Evolutionary conservation across 2,888 invertebrate genomes (phyloP), one percentile per base, ranked within the genome.

Genomic region (Stenodema calcarata): DNA sequence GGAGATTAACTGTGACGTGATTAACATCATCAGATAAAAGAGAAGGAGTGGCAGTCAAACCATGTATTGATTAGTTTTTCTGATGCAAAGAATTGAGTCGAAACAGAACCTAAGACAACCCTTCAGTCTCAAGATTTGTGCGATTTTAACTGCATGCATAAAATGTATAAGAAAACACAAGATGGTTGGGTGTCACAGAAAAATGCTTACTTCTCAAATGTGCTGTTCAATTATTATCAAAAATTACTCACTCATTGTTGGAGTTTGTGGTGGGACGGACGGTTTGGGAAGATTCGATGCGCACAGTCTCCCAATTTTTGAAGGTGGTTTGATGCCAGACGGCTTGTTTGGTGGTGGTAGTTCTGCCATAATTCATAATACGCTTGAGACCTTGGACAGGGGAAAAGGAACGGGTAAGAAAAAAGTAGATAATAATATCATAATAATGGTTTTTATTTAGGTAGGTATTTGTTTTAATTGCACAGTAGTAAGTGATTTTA

Each of bases 241-340:
- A n/a, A n/a, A n/a, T 18, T 75, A 73, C 84, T 84, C 27, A 84
- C 84, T 73, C 44, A 75, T 18, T 75, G 27, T 41, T 16, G 44
- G 75, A 7, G 82, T 82, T 18, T 30, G 92, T 76, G 93, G 92
- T 44, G 95, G 94, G 86, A 95, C 91, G n/a, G 94, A 93, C 88
- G 94, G 94, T 91, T 95, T 94, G 11, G 94, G 94, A 88, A 93
- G 92, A 87, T 93, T 92, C 86, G 93, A 92, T 89, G 93, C 93
- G 90, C 95, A 94, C 54, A 94, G 92, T 89, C 95, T 92, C 87
- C 94, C 94, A 90, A 95, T 95, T 91, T 94, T 94, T 73, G 93
- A 92, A 6, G 94, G 94, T 81, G 92, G 94, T 89, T 93, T 93
- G 88, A 95, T 91, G 86, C 94, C 94, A 23, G 94, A 94, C 87